Evolutionary conservation across 2,888 invertebrate species (phyloP).

Genomic region (Amphipyra tragopoginis): DNA sequence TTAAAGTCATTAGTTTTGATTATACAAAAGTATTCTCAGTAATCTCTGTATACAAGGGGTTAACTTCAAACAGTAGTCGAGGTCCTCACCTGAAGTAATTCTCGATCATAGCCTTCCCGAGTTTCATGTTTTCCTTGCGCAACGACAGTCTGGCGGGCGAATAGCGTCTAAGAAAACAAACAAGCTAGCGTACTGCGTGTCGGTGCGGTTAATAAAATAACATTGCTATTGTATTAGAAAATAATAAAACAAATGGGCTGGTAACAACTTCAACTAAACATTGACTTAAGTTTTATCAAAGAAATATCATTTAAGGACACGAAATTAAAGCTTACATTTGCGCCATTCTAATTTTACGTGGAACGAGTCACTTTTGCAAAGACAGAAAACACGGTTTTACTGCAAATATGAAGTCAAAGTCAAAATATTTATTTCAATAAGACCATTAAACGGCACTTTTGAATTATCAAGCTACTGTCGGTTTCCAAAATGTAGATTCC

Average conservation of each 20-base stretch:
- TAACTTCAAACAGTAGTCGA: slow-evolving; percentile 13
- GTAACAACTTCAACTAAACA: slow-evolving; percentile 36
- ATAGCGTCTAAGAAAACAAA: slow-evolving; percentile 93
- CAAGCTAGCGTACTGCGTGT: slow-evolving; percentile 79
- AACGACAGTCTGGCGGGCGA: slow-evolving; percentile 95
- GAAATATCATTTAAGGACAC: no score
- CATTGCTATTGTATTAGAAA: slow-evolving; percentile 55
- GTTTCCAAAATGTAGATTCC: no score
- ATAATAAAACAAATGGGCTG: slow-evolving; percentile 25
- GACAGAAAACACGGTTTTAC: no score
- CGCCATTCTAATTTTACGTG: no score
- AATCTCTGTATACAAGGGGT: neutral
- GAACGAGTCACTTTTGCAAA: no score
- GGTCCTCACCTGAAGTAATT: slow-evolving; percentile 93
- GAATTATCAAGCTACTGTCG: no score
- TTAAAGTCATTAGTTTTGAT: neutral
- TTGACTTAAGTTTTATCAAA: neutral
- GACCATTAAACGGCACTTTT: no score
- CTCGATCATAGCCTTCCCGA: slow-evolving; percentile 94
- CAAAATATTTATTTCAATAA: no score
- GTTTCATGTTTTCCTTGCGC: slow-evolving; percentile 94
- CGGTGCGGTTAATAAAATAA: slow-evolving; percentile 62
- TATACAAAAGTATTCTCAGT: neutral
- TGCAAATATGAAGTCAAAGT: no score
- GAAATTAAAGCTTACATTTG: no score